Evolutionary conservation across 53 echinoderm and acorn worm species (phyloP).

Genomic region (Holothuria scabra): DNA sequence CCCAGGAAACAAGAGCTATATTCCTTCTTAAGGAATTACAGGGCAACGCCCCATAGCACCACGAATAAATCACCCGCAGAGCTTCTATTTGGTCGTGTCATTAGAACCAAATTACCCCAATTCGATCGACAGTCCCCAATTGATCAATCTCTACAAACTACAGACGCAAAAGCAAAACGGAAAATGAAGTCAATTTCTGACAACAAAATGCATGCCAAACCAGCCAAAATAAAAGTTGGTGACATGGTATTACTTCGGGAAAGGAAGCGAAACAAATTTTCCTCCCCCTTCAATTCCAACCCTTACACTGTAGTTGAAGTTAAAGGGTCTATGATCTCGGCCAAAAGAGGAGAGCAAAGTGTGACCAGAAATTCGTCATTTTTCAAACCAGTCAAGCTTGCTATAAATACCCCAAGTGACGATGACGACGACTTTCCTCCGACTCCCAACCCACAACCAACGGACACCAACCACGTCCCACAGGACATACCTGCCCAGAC

Average conservation of each 20-base stretch:
- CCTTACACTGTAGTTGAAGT: background rate
- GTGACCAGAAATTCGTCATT: too few species aligned
- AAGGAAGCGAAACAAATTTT: conserved; percentile 30
- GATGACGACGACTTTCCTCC: background rate
- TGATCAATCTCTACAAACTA: background rate
- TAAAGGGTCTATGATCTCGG: background rate
- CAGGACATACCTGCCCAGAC: too few species aligned
- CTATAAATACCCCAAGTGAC: background rate
- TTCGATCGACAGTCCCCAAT: background rate
- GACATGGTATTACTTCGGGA: conserved; percentile 49
- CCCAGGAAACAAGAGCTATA: too few species aligned
- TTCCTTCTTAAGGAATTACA: too few species aligned
- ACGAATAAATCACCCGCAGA: conserved; percentile 4
- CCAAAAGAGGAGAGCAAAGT: background rate
- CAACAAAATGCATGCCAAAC: too few species aligned
- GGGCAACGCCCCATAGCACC: too few species aligned
- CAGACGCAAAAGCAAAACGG: conserved; percentile 42
- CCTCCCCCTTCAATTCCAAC: background rate
- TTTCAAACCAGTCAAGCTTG: too few species aligned
- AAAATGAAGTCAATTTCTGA: conserved; percentile 57
- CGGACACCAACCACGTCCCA: too few species aligned
- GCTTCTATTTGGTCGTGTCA: conserved; percentile 39
- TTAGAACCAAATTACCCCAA: conserved; percentile 23
- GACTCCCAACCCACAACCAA: background rate
- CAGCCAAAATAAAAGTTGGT: conserved; percentile 25